Evolutionary conservation across 1,140 invertebrate species (phyloP).

Genomic region (Drosophila hydei): DNA sequence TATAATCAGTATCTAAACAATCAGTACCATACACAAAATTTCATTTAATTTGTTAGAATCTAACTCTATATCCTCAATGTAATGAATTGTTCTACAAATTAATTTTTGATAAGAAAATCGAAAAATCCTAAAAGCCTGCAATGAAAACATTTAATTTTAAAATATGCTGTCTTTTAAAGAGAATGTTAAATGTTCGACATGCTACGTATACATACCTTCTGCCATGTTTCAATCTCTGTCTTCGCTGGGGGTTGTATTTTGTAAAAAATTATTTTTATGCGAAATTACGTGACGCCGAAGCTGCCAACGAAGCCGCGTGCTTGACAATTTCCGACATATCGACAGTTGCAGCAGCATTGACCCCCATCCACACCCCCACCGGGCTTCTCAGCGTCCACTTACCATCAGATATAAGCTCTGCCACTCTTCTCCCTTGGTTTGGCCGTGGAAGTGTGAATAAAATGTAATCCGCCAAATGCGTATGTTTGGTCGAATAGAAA

Average conservation of each 20-base stretch:
- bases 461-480: conserved; percentile 69
- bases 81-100: too few relatives aligned
- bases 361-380: neutral
- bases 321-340: conserved; percentile 76
- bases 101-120: too few relatives aligned
- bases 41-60: too few relatives aligned
- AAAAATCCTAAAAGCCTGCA: too few relatives aligned
- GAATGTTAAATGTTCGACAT: too few relatives aligned
- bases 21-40: too few relatives aligned
- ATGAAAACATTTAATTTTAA: too few relatives aligned
- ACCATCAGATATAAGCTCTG: neutral
- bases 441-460: conserved; percentile 56
- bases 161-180: too few relatives aligned
- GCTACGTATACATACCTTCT: too few relatives aligned
- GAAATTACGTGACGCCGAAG: conserved; percentile 61
- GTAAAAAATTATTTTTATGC: conserved; percentile 45
- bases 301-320: conserved; percentile 46
- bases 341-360: conserved; percentile 47
- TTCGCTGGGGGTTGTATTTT: neutral
- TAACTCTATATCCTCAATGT: too few relatives aligned
- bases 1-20: too few relatives aligned
- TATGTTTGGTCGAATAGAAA: conserved; percentile 33
- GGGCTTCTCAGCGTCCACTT: neutral
- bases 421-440: neutral
- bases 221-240: neutral